Percentiles rank a stretch among this genome's conserved stretches.
phyloP scores from a whole-genome alignment of 2,888 invertebrate genomes.

The Myopa tessellatipennis region DNA sequence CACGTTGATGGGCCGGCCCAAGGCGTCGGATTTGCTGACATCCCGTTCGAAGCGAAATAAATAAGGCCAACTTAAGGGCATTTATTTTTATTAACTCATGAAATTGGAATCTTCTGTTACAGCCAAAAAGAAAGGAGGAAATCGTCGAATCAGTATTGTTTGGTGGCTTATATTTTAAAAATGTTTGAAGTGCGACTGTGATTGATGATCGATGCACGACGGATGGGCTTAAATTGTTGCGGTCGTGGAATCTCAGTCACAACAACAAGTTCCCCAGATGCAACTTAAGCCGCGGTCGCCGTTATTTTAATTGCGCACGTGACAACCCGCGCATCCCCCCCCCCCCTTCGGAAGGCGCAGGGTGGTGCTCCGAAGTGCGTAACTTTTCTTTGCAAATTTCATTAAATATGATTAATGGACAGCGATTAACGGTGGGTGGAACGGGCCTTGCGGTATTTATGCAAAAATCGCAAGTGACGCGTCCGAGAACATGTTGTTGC shows the following conservation, averaged over 20 bases:
- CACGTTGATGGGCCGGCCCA: slow-evolving; percentile 6
- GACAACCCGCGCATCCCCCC: slow-evolving; percentile 53
- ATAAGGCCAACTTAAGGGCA: slow-evolving; percentile 10
- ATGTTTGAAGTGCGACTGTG: slow-evolving; percentile 1
- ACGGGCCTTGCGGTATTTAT: slow-evolving; percentile 30
- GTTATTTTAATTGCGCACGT: slow-evolving; percentile 65
- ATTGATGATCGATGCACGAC: slow-evolving; percentile 33
- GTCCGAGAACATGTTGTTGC: slow-evolving; percentile 22
- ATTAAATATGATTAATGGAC: slow-evolving; percentile 66
- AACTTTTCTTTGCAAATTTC: slow-evolving; percentile 57
- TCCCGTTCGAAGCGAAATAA: background rate
- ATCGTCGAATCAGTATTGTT: background rate
- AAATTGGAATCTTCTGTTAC: slow-evolving; percentile 10
- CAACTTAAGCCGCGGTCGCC: slow-evolving; percentile 43
- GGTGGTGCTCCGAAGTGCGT: background rate
- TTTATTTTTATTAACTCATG: slow-evolving; percentile 30
- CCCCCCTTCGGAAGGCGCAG: slow-evolving; percentile 48
- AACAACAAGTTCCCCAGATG: background rate
- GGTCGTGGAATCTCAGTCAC: slow-evolving; percentile 3
- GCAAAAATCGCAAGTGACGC: slow-evolving; percentile 36
- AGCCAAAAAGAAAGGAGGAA: background rate
- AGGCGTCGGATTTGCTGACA: background rate
- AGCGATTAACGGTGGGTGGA: slow-evolving; percentile 56
- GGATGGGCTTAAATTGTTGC: background rate
- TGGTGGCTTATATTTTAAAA: background rate